Conservation (phyloP, 2,888 invertebrate genomes). For the Acanthosepion lycidas region DNA sequence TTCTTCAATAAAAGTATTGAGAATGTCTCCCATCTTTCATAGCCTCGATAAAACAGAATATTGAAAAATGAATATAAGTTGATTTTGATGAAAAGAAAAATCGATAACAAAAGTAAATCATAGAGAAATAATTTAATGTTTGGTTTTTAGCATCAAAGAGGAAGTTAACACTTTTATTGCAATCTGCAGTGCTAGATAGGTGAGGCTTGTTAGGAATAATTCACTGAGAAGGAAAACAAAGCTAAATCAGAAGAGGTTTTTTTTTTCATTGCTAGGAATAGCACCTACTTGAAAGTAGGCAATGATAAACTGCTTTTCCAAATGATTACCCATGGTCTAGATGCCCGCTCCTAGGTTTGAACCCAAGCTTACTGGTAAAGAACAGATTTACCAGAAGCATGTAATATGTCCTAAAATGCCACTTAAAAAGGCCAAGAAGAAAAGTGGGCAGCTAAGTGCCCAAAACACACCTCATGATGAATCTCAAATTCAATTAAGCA, state of each 20-base stretch:
- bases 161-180: background rate
- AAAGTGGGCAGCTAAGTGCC: background rate
- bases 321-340: conserved; percentile 16
- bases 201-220: background rate
- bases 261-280: background rate
- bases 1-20: no score
- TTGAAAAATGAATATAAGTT: no score
- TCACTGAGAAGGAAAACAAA: background rate
- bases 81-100: no score
- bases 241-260: background rate
- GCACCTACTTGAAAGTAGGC: background rate
- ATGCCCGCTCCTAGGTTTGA: conserved; percentile 25
- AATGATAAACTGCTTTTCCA: background rate
- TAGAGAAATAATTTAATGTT: background rate
- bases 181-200: background rate
- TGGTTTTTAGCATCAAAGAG: background rate
- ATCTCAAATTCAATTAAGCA: background rate
- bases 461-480: conserved; percentile 2
- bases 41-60: no score
- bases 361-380: background rate
- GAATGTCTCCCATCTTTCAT: no score
- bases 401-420: conserved; percentile 33
- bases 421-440: background rate
- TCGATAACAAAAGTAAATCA: background rate
- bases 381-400: background rate